Conservation (phyloP, 2,888 invertebrate genomes). For the Phytoseiulus persimilis region DNA sequence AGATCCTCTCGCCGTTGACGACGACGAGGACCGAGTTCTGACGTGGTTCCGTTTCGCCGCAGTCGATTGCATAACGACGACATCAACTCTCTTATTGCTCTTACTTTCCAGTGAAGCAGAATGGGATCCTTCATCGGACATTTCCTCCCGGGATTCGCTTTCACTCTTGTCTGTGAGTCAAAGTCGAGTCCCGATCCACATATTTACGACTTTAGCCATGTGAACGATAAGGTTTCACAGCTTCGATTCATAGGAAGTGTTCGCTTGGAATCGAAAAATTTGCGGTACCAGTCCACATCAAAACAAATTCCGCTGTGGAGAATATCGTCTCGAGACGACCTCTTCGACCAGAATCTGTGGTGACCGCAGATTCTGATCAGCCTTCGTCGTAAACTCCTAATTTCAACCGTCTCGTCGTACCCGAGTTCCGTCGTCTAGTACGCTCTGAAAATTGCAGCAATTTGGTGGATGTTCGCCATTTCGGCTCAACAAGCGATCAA, state of each 20-base stretch:
- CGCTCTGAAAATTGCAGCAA: neutral
- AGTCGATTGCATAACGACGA: too few species aligned
- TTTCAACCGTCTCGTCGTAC: too few species aligned
- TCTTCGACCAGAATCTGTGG: too few species aligned
- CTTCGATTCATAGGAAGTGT: neutral
- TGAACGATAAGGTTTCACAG: neutral
- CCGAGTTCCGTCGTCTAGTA: too few species aligned
- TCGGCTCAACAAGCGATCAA: conserved; percentile 8
- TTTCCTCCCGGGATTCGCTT: conserved; percentile 52
- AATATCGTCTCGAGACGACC: too few species aligned
- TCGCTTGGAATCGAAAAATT: neutral
- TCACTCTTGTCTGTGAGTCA: conserved; percentile 45
- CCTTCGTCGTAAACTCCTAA: too few species aligned
- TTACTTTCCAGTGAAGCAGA: neutral
- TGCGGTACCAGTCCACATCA: neutral
- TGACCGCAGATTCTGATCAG: too few species aligned
- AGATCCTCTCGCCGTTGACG: too few species aligned
- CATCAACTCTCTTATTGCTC: neutral
- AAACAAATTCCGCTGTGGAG: too few species aligned
- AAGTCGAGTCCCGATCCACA: neutral
- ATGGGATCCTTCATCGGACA: conserved; percentile 53
- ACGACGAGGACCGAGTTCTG: too few species aligned
- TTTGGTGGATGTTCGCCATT: conserved; percentile 27
- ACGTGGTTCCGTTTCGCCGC: too few species aligned
- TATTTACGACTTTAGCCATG: neutral